Base-by-base conservation (phyloP, 2,113 vertebrate species). In the Psittacara wagleri region DNA sequence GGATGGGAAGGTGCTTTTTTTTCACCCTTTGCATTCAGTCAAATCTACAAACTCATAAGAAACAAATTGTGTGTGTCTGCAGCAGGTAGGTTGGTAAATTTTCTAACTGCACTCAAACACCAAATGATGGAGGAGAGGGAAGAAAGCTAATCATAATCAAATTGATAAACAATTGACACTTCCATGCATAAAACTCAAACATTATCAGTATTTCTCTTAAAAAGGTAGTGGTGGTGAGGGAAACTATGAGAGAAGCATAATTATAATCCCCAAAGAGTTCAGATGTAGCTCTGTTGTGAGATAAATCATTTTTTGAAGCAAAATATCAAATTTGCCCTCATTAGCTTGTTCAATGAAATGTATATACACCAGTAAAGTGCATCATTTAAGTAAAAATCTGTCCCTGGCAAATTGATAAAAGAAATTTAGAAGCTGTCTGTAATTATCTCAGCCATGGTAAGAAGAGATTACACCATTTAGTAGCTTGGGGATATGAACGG, bases 341-440 rank as follows among this genome's bases (percentile, higher is more conserved):
- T 95, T 87, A 95, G 17, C 16, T 66, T 74, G 7, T 43, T 92
- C 79, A 46, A 10, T 88, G 37, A 76, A 61, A 88, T 61, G 59
- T 94, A 48, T 82, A 27, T 92, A 94, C 54, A 89, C 13, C 67
- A 86, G 49, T 64, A 92, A 94, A 96, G 16, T 55, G 18, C 78
- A 83, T 80, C 3, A 88, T 92, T 95, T 96, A 89, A 94, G 77
- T 79, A 95, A 90, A 96, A 95, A 91, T 87, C 63, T 91, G 73
- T 96, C 94, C 35, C 59, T 96, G 87, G 59, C 33, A 92, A 91
- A 82, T 3, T 75, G 59, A 86, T 72, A 91, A 89, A 87, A 81
- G 43, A 74, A 95, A 94, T 79, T 88, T 86, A 75, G n/a, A 93
- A 88, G 13, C 37, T 82, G 59, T 41, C 83, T 69, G 68, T 80